phyloP scores from a whole-genome alignment of 1,140 invertebrate genomes.

The Drosophila eugracilis region DNA sequence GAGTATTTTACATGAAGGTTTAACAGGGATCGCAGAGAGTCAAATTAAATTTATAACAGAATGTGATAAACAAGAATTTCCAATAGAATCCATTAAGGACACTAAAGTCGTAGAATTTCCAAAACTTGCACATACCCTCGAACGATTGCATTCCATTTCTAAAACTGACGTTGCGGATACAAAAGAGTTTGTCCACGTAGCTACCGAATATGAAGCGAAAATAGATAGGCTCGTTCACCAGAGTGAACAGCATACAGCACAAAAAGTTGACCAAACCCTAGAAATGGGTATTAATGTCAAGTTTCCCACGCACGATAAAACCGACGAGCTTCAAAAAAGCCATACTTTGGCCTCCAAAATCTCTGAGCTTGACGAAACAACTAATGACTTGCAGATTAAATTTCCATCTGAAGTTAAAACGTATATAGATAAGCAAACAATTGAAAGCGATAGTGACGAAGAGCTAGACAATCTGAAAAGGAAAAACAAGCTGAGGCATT shows the following conservation, averaged over 20 bases:
- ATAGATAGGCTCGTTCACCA: constrained; percentile 40
- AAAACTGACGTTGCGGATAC: constrained; percentile 61
- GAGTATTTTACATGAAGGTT: constrained; percentile 21
- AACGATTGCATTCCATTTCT: constrained; percentile 69
- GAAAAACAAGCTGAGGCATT: constrained; percentile 21
- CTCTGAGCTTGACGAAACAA: not conserved
- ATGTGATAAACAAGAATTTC: constrained; percentile 67
- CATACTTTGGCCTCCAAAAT: constrained; percentile 5
- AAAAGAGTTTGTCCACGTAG: constrained; percentile 47
- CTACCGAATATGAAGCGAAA: constrained; percentile 42
- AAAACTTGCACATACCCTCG: constrained; percentile 52
- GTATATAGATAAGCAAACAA: not conserved
- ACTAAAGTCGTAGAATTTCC: constrained; percentile 47
- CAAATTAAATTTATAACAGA: constrained; percentile 33
- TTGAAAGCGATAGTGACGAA: constrained; percentile 66
- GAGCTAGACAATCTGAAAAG: constrained; percentile 40
- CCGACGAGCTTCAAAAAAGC: constrained; percentile 9
- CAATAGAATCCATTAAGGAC: constrained; percentile 36
- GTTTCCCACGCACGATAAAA: constrained; percentile 46
- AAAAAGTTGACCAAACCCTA: not conserved
- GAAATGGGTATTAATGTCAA: constrained; percentile 17
- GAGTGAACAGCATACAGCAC: not conserved
- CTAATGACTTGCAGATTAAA: not conserved
- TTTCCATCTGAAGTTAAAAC: constrained; percentile 48
- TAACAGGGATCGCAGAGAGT: constrained; percentile 20